These are phyloP conservation scores for Tangara arthus DNA, from an alignment of 2,797 vertebrate species.

Conservation along the genomic window DNA sequence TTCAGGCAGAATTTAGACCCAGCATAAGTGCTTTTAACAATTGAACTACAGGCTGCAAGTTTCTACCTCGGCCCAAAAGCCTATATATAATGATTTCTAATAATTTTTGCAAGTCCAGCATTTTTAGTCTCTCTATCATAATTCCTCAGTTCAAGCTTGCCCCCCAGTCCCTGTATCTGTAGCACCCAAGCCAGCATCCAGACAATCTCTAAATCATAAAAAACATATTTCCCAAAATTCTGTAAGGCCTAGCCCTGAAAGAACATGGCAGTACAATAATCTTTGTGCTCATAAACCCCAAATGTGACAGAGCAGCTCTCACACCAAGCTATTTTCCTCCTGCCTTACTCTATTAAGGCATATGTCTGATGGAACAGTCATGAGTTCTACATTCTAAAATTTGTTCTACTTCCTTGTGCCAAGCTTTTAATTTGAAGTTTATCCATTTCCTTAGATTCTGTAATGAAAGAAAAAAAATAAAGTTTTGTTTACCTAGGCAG, in stretches of 20 bases:
- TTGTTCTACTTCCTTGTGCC: not conserved
- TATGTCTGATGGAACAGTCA: fast-evolving
- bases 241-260: not conserved
- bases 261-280: not conserved
- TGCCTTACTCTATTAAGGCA: not conserved
- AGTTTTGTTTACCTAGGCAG: not conserved
- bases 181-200: not conserved
- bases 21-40: not conserved
- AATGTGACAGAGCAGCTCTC: not conserved
- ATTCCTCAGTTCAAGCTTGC: not conserved
- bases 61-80: not conserved
- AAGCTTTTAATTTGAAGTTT: not conserved
- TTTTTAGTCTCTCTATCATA: not conserved
- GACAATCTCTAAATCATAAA: not conserved
- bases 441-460: not conserved
- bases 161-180: not conserved
- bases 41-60: not conserved
- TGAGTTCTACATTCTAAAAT: not conserved
- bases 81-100: not conserved
- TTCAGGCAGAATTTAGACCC: not conserved
- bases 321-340: not conserved
- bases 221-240: not conserved
- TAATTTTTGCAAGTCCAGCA: not conserved
- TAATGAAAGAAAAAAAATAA: not conserved
- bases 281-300: not conserved